phyloP scores from a whole-genome alignment of 1,140 invertebrate genomes.

The Parapsyche elsis region DNA sequence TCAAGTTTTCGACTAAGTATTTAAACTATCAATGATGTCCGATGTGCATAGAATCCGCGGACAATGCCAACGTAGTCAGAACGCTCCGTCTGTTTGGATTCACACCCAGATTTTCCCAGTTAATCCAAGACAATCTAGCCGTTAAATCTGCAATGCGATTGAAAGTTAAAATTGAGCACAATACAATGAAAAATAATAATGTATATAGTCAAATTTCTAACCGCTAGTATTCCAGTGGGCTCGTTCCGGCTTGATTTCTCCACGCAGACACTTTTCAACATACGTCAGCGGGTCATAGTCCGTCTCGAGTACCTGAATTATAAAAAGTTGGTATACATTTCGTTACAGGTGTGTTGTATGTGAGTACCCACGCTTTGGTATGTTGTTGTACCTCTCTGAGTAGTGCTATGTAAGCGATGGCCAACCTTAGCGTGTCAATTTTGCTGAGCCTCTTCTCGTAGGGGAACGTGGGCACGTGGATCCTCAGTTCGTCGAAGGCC shows the following conservation, averaged over 20 bases:
- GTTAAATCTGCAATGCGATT: slow-evolving; percentile 95
- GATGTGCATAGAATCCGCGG: slow-evolving; percentile 78
- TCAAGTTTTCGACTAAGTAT: no score
- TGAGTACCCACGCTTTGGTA: background rate
- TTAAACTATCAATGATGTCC: slow-evolving; percentile 59
- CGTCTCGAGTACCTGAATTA: slow-evolving; percentile 77
- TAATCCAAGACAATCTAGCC: slow-evolving; percentile 97
- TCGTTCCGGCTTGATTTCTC: slow-evolving; percentile 86
- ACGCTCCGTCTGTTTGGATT: slow-evolving; percentile 86
- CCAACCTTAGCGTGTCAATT: slow-evolving; percentile 94
- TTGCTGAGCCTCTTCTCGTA: slow-evolving; percentile 98
- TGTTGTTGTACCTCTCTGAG: slow-evolving; percentile 75
- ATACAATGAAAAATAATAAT: background rate
- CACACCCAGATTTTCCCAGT: slow-evolving; percentile 98
- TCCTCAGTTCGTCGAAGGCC: slow-evolving; percentile 94
- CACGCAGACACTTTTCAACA: slow-evolving; percentile 90
- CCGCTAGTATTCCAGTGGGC: slow-evolving; percentile 97
- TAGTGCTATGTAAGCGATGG: slow-evolving; percentile 96
- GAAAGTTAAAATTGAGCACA: slow-evolving; percentile 52
- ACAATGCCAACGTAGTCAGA: slow-evolving; percentile 82
- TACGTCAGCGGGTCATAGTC: slow-evolving; percentile 93
- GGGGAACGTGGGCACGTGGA: slow-evolving; percentile 97
- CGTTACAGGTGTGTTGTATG: no score
- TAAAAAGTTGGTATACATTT: background rate
- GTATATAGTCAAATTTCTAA: slow-evolving; percentile 72